Conservation (phyloP, 2,888 invertebrate species). For the Dione juno region DNA sequence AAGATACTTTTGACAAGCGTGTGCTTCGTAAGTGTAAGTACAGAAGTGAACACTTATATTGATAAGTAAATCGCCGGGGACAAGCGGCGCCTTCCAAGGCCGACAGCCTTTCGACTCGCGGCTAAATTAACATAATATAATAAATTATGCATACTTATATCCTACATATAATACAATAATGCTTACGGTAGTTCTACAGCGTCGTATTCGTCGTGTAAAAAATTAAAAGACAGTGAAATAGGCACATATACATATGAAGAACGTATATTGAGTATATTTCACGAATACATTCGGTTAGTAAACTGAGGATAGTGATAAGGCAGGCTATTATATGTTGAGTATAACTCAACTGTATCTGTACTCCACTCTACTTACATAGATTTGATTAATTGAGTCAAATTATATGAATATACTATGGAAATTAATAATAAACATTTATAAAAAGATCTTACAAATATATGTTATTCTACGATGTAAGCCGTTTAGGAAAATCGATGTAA, state of each 20-base stretch:
- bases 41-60: slow-evolving; percentile 30
- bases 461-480: neutral
- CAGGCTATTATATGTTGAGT: neutral
- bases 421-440: no score
- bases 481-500: slow-evolving; percentile 24
- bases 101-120: slow-evolving; percentile 71
- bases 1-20: slow-evolving; percentile 21
- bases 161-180: slow-evolving; percentile 27
- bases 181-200: slow-evolving; percentile 31
- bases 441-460: no score
- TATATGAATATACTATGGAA: neutral
- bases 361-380: neutral
- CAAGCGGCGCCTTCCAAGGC: slow-evolving; percentile 69
- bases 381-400: neutral
- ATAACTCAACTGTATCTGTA: neutral
- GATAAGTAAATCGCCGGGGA: slow-evolving; percentile 45
- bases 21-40: slow-evolving; percentile 18
- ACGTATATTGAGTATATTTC: no score
- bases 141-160: slow-evolving; percentile 58
- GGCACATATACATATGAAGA: neutral
- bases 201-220: slow-evolving; percentile 41
- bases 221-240: slow-evolving; percentile 7
- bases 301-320: neutral
- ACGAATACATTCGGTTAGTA: neutral
- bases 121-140: slow-evolving; percentile 71